Evolutionary conservation across 1,140 invertebrate species (phyloP), one percentile per base, ranked within the genome.

Genomic region (Aradophagus sp.): DNA sequence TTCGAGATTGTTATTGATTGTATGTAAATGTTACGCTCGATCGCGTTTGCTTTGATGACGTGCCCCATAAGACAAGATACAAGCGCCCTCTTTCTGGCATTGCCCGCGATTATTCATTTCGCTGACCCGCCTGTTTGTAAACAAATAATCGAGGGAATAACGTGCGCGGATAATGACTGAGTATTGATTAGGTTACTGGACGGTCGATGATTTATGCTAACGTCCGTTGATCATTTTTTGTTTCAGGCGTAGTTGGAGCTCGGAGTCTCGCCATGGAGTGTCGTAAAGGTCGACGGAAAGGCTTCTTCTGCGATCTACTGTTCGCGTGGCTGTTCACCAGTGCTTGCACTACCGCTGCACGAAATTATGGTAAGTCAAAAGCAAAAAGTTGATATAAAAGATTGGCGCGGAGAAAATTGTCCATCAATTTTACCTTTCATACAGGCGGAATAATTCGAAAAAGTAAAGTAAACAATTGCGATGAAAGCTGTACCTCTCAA

Each of bases 251-350:
- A 84, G 83, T 84, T 78, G 76, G 77, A 82, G 81, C 80, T 80
- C 75, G 77, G 75, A 77, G 79, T 77, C 75, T 79, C 77, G 82
- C 74, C 77, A 83, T 84, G 83, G 81, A 83, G 81, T 82, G 83
- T 77, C 81, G 81, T 77, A 84, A 80, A 78, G 79, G 76, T 83
- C 81, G 81, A 77, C 81, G 80, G 78, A 84, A 81, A 83, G 80
- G 76, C 74, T 75, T 80, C 68, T 80, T 83, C 45, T 76, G 79
- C 68, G 78, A 80, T 56, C 74, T 84, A 72, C 77, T 84, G 62
- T 79, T 84, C 75, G 78, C 78, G 36, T 84, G 82, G 82, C 73
- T 84, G 47, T 80, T 83, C 73, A 82, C 81, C 77, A 82, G 76
- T 71, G 74, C 80, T 67, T 81, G 75, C 56, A 78, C 78, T 59